phyloP scores from a whole-genome alignment of 2,113 vertebrate species.

The Falcunculus frontatus region DNA sequence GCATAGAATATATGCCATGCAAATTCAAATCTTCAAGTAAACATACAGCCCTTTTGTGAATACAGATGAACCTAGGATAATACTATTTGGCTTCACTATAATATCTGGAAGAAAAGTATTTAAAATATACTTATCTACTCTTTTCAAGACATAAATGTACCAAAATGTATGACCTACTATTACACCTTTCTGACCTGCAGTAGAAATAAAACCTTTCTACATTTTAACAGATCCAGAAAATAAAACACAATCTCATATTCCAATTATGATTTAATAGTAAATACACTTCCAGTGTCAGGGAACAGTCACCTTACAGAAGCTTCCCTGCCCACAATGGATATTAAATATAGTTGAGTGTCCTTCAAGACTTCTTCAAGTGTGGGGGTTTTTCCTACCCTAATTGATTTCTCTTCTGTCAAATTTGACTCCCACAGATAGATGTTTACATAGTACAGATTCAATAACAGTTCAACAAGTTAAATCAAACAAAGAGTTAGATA shows the following conservation, averaged over 20 bases:
- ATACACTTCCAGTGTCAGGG: conserved; percentile 47
- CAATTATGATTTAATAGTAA: conserved; percentile 73
- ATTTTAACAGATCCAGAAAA: conserved; percentile 56
- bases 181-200: not conserved
- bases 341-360: conserved; percentile 64
- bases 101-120: conserved; percentile 64
- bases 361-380: conserved; percentile 66
- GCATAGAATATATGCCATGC: conserved; percentile 56
- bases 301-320: conserved; percentile 64
- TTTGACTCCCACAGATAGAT: conserved; percentile 33
- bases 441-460: conserved; percentile 40
- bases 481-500: not conserved
- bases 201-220: conserved; percentile 33
- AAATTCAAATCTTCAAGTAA: conserved; percentile 73
- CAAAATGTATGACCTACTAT: not conserved
- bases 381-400: conserved; percentile 58
- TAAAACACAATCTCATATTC: conserved; percentile 63
- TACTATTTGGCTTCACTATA: conserved; percentile 59
- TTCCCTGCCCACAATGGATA: conserved; percentile 56
- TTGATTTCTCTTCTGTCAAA: conserved; percentile 56
- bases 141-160: not conserved
- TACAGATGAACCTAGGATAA: conserved; percentile 60
- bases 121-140: conserved; percentile 61
- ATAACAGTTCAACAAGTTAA: conserved; percentile 22
- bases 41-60: conserved; percentile 61